Percentiles rank a stretch among this genome's conserved stretches.
Conservation (phyloP, 1,140 invertebrate genomes). For the Bombus sylvicola region DNA sequence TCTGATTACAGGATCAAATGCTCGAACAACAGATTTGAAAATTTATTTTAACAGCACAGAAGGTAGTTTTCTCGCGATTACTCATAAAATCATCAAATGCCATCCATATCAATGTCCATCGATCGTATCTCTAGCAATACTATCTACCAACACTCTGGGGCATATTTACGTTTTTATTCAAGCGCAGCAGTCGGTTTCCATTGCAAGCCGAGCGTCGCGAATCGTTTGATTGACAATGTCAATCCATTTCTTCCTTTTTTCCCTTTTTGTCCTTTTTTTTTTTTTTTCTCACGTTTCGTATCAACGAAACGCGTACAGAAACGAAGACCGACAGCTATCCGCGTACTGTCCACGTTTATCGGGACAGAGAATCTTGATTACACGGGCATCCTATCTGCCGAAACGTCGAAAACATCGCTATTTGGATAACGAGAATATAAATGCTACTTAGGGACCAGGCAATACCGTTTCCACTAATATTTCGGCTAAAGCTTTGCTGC, state of each 20-base stretch:
- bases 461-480: slow-evolving; percentile 14
- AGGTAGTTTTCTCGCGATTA: no score
- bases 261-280: background rate
- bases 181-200: background rate
- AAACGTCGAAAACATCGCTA: background rate
- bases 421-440: slow-evolving; percentile 7
- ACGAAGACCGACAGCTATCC: slow-evolving; percentile 32
- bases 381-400: background rate
- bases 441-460: slow-evolving; percentile 6
- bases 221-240: slow-evolving; percentile 15
- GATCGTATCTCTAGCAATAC: background rate
- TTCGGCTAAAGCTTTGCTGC: background rate
- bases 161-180: slow-evolving; percentile 22
- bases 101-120: background rate
- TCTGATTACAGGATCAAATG: no score
- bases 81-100: no score
- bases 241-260: background rate
- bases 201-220: background rate
- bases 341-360: background rate
- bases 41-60: no score
- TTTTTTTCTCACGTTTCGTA: background rate
- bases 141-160: background rate
- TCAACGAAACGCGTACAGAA: background rate
- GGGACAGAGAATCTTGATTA: background rate
- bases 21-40: no score